Evolutionary conservation across 2,888 invertebrate genomes (phyloP).

Genomic region (Apocheima hispidaria): DNA sequence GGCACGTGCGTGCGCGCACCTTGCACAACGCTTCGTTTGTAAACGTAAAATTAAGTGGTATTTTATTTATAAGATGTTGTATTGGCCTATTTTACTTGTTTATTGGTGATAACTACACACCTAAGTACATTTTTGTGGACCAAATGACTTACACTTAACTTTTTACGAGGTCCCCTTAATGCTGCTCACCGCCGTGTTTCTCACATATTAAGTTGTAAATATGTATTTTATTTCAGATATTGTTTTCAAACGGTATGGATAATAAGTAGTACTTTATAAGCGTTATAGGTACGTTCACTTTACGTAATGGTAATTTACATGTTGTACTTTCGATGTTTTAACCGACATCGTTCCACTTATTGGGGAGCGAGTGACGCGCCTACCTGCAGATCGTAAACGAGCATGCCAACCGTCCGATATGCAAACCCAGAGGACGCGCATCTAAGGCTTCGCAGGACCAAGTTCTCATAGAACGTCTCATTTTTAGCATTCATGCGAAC

Average conservation of each 20-base stretch:
- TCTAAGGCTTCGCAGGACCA: slow-evolving; percentile 24
- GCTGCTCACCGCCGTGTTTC: slow-evolving; percentile 36
- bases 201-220: slow-evolving; percentile 40
- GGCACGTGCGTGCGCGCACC: slow-evolving; percentile 84
- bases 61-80: slow-evolving; percentile 67
- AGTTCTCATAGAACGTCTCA: slow-evolving; percentile 57
- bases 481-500: slow-evolving; percentile 73
- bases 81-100: slow-evolving; percentile 53
- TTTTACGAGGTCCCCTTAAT: slow-evolving; percentile 43
- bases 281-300: slow-evolving; percentile 13
- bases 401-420: slow-evolving; percentile 32
- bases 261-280: slow-evolving; percentile 25
- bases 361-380: slow-evolving; percentile 16
- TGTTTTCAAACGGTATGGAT: slow-evolving; percentile 35
- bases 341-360: not conserved
- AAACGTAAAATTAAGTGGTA: slow-evolving; percentile 68
- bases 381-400: slow-evolving; percentile 40
- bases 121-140: slow-evolving; percentile 46
- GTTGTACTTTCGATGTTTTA: not conserved
- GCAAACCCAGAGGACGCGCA: slow-evolving; percentile 39
- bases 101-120: slow-evolving; percentile 46
- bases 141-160: slow-evolving; percentile 44
- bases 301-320: slow-evolving; percentile 13
- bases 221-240: slow-evolving; percentile 35
- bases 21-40: slow-evolving; percentile 73